Percentiles rank a stretch among this genome's conserved stretches.
Conservation (phyloP, 2,113 vertebrate genomes). For the Deroptyus accipitrinus region DNA sequence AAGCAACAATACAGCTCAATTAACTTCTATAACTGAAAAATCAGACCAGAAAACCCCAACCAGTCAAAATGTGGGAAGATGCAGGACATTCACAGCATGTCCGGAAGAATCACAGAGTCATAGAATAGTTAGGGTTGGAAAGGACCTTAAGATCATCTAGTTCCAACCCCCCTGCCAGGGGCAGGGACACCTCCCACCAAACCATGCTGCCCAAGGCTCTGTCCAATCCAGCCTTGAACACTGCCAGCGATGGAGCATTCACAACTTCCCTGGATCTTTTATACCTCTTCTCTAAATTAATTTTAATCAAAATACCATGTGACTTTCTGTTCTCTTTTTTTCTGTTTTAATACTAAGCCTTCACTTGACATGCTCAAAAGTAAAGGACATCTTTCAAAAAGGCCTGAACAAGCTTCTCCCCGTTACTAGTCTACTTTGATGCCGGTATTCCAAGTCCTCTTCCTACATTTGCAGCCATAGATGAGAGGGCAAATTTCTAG, state of each 20-base stretch:
- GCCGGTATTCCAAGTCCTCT: not conserved
- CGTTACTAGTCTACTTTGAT: not conserved
- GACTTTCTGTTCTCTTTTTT: not conserved
- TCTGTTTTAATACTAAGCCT: not conserved
- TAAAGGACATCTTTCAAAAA: not conserved
- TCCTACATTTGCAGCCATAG: not conserved
- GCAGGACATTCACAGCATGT: not conserved
- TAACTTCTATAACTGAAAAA: not conserved
- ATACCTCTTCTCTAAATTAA: not conserved
- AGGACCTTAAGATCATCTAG: too few species aligned
- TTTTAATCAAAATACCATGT: not conserved
- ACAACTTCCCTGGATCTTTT: not conserved
- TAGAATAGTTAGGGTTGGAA: too few species aligned
- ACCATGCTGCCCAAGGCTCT: too few species aligned
- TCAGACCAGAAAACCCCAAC: not conserved
- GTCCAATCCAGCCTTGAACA: too few species aligned
- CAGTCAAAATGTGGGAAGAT: not conserved
- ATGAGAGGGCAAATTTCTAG: not conserved
- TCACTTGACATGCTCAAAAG: not conserved
- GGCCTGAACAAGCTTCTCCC: not conserved
- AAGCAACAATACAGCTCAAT: not conserved
- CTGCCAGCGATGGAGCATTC: too few species aligned
- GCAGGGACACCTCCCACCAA: too few species aligned
- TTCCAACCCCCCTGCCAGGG: too few species aligned
- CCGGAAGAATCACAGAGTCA: not conserved